Percentiles rank a stretch among this genome's conserved stretches.
Evolutionary conservation across 2,113 vertebrate species (phyloP).

Genomic region (Xiphophorus maculatus): DNA sequence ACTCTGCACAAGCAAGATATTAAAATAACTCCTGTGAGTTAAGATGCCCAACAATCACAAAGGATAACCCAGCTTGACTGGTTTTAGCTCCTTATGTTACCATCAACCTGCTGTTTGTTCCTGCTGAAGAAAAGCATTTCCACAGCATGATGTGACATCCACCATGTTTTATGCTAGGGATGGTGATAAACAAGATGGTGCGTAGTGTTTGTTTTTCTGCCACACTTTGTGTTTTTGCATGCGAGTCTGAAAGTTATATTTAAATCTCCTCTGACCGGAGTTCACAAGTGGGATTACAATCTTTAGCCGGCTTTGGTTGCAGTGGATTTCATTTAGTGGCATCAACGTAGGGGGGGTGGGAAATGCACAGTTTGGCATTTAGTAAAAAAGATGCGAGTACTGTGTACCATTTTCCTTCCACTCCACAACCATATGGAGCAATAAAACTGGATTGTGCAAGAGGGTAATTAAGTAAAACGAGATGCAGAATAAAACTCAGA

Average conservation of each 20-base stretch:
- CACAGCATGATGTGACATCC: neutral
- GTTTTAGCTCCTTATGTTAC: neutral
- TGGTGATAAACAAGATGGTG: too few relatives aligned
- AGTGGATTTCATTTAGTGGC: neutral
- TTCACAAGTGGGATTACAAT: too few relatives aligned
- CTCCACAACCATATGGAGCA: too few relatives aligned
- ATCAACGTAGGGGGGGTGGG: neutral
- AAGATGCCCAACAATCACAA: too few relatives aligned
- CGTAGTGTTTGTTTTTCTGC: neutral
- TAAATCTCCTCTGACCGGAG: too few relatives aligned
- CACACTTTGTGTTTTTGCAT: neutral
- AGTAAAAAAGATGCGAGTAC: too few relatives aligned
- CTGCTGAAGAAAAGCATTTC: neutral
- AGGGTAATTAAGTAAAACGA: neutral
- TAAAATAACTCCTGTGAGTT: too few relatives aligned
- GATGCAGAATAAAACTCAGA: conserved; percentile 10
- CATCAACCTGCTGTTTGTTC: neutral
- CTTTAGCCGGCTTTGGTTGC: neutral
- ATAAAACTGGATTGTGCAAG: neutral
- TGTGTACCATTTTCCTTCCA: too few relatives aligned
- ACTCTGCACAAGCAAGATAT: neutral
- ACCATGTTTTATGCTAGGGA: neutral
- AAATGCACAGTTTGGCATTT: too few relatives aligned
- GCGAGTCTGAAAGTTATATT: neutral
- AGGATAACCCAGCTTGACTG: neutral